phyloP scores from a whole-genome alignment of 2,888 invertebrate species.

The Blera fallax region DNA sequence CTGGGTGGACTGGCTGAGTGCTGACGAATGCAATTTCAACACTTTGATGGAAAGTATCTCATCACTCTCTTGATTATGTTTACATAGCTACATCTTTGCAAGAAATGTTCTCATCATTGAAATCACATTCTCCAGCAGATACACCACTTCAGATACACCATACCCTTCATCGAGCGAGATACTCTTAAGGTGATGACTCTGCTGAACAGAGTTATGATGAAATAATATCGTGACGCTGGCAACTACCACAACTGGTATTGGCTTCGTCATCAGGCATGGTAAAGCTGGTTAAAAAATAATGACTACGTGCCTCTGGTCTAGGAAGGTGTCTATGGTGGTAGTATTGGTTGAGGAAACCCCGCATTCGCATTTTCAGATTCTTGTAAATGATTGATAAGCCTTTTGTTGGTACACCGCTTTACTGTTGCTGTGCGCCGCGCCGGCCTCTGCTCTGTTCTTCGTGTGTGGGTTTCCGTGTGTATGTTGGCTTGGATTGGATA shows the following conservation, averaged over 20 bases:
- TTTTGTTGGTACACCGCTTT: too few species aligned
- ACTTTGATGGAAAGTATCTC: background rate
- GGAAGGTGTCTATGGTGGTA: slow-evolving; percentile 16
- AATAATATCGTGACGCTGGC: slow-evolving; percentile 47
- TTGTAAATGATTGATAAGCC: slow-evolving; percentile 49
- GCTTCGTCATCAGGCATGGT: slow-evolving; percentile 39
- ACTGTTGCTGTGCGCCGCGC: background rate
- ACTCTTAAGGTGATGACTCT: slow-evolving; percentile 30
- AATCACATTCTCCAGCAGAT: background rate
- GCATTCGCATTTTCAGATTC: slow-evolving; percentile 15
- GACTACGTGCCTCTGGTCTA: slow-evolving; percentile 65
- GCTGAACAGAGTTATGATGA: slow-evolving; percentile 52
- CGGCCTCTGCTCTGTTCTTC: background rate
- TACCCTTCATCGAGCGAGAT: background rate
- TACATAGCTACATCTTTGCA: background rate
- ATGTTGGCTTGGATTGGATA: background rate
- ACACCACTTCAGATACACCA: background rate
- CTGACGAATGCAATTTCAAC: slow-evolving; percentile 2
- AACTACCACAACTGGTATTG: background rate
- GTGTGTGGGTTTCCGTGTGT: background rate
- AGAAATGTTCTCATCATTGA: background rate
- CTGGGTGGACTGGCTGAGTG: background rate
- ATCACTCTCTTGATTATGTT: background rate
- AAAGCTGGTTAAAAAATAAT: slow-evolving; percentile 26
- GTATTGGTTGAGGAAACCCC: slow-evolving; percentile 36